These are phyloP conservation scores for Metopia argyrocephala DNA, from an alignment of 2,888 invertebrate species.

Conservation along the genomic window DNA sequence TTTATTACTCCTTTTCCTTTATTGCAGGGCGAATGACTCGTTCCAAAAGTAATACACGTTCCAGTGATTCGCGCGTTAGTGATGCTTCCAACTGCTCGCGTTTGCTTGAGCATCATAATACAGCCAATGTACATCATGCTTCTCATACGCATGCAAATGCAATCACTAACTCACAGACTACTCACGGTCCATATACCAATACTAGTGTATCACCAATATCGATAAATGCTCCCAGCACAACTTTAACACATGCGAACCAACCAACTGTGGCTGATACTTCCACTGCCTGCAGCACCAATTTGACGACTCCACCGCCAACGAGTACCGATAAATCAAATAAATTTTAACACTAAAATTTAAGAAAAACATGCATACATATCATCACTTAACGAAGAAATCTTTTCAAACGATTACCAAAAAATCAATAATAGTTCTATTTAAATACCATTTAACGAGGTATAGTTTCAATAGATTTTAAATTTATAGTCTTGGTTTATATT, in stretches of 20 bases:
- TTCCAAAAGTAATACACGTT: slow-evolving; percentile 78
- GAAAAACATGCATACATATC: slow-evolving; percentile 22
- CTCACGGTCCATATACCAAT: slow-evolving; percentile 29
- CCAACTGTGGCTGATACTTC: slow-evolving; percentile 65
- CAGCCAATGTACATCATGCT: slow-evolving; percentile 64
- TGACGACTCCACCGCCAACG: slow-evolving; percentile 62
- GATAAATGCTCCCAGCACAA: slow-evolving; percentile 55
- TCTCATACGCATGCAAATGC: slow-evolving; percentile 66
- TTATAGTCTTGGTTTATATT: slow-evolving; percentile 34
- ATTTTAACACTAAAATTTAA: slow-evolving; percentile 69
- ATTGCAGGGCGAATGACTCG: slow-evolving; percentile 77
- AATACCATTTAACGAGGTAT: slow-evolving; percentile 41
- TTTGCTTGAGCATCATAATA: slow-evolving; percentile 75
- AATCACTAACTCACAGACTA: slow-evolving; percentile 51
- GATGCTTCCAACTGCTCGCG: slow-evolving; percentile 77
- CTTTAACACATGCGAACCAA: slow-evolving; percentile 62
- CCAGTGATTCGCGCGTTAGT: slow-evolving; percentile 77
- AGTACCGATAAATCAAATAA: slow-evolving; percentile 72
- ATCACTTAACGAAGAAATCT: slow-evolving; percentile 11
- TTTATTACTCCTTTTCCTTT: slow-evolving; percentile 54
- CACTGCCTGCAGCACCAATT: slow-evolving; percentile 69
- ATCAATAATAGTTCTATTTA: neutral
- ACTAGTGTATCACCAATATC: slow-evolving; percentile 58
- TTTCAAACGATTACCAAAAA: neutral
- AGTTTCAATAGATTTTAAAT: slow-evolving; percentile 46